These are phyloP conservation scores for Mus pahari DNA, from an alignment of 2,113 vertebrate species.

Conservation along the genomic window DNA sequence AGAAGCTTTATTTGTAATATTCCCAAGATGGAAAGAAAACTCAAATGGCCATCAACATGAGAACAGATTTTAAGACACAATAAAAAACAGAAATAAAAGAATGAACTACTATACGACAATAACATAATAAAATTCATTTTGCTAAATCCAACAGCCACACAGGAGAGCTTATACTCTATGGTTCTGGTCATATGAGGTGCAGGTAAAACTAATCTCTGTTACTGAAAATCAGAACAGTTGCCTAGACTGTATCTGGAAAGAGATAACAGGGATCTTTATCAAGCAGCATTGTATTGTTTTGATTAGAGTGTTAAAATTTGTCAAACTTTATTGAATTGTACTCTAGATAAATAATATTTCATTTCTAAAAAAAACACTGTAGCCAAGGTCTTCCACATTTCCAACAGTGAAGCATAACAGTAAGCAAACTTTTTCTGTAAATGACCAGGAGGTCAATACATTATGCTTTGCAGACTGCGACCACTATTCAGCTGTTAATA, in stretches of 20 bases:
- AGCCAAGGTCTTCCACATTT: slow-evolving; percentile 25
- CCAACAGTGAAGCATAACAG: background rate
- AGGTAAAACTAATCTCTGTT: slow-evolving; percentile 36
- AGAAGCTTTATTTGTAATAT: slow-evolving; percentile 6
- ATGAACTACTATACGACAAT: background rate
- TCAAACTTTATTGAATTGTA: slow-evolving; percentile 12
- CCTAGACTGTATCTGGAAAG: background rate
- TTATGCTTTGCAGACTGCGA: background rate
- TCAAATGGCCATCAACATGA: slow-evolving; percentile 14
- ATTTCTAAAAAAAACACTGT: background rate
- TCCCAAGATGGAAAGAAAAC: slow-evolving; percentile 2
- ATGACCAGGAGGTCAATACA: slow-evolving; percentile 34
- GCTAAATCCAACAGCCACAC: background rate
- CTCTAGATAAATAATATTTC: slow-evolving; percentile 26
- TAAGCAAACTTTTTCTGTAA: slow-evolving; percentile 39
- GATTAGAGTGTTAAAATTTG: background rate
- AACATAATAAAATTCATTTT: slow-evolving; percentile 9
- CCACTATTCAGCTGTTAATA: background rate
- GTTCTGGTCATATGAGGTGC: background rate
- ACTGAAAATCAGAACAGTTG: background rate
- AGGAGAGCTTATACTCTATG: background rate
- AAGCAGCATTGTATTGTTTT: background rate
- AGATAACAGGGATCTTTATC: background rate
- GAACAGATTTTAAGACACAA: slow-evolving; percentile 49
- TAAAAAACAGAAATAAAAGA: slow-evolving; percentile 15